Percentiles rank a stretch among this genome's conserved stretches.
phyloP scores from a whole-genome alignment of 2,797 vertebrate species.

The Macropodus opercularis region DNA sequence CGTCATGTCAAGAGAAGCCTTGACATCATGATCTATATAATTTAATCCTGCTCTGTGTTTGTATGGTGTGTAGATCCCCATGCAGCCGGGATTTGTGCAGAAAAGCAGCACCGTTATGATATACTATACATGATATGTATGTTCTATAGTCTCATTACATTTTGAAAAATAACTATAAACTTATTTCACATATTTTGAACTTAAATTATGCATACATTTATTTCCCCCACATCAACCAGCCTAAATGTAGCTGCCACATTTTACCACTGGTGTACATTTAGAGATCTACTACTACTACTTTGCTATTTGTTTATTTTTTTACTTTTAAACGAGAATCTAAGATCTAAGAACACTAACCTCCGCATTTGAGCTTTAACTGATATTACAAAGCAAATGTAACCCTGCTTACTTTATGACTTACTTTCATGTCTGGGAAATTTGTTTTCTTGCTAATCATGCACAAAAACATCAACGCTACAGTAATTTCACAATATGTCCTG shows the following conservation, averaged over 20 bases:
- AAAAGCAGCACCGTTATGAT: background rate
- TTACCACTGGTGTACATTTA: background rate
- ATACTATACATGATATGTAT: background rate
- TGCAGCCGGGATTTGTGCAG: background rate
- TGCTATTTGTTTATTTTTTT: too few species aligned
- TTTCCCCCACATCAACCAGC: background rate
- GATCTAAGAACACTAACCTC: background rate
- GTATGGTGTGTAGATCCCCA: background rate
- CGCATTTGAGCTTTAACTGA: background rate
- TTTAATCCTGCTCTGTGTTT: background rate
- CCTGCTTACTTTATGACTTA: background rate
- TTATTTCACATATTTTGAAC: background rate
- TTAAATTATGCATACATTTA: background rate
- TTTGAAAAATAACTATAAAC: constrained; percentile 18
- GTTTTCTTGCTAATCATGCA: background rate
- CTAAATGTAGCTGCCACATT: background rate
- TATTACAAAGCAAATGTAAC: background rate
- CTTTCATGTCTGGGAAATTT: constrained; percentile 1
- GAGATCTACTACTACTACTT: background rate
- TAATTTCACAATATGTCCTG: constrained; percentile 40
- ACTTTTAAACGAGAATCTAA: too few species aligned
- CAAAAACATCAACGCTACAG: background rate
- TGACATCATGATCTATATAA: background rate
- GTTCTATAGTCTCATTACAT: background rate
- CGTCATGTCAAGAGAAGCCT: constrained; percentile 1